phyloP scores from a whole-genome alignment of 2,797 vertebrate species.

The Nannoperca obscura region DNA sequence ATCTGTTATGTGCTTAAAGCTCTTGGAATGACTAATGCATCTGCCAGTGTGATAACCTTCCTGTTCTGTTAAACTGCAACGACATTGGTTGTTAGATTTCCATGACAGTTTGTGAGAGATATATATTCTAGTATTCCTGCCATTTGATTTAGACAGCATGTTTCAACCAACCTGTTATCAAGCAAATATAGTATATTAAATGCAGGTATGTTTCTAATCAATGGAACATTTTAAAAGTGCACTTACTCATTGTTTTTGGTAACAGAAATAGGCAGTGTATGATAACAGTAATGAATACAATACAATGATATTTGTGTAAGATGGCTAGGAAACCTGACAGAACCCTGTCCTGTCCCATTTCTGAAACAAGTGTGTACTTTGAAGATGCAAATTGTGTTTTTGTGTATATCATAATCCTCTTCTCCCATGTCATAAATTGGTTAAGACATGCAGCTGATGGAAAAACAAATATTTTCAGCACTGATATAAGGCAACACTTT shows the following conservation, averaged over 20 bases:
- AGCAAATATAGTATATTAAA: constrained; percentile 27
- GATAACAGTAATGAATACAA: constrained; percentile 9
- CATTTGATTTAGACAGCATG: constrained; percentile 54
- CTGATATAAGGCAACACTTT: constrained; percentile 14
- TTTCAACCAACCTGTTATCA: constrained; percentile 35
- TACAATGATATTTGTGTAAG: constrained; percentile 9
- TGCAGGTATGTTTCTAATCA: constrained; percentile 55
- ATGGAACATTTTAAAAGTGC: constrained; percentile 67
- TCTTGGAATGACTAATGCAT: constrained; percentile 54
- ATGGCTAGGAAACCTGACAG: constrained; percentile 5
- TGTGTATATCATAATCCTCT: constrained; percentile 22
- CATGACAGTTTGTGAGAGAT: constrained; percentile 22
- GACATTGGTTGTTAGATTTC: constrained; percentile 29
- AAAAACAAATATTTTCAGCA: constrained; percentile 34
- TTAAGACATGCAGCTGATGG: constrained; percentile 31
- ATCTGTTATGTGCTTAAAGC: constrained; percentile 27
- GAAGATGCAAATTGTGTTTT: constrained; percentile 21
- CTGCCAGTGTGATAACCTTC: constrained; percentile 45
- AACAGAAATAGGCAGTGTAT: constrained; percentile 33
- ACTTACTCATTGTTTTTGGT: constrained; percentile 68
- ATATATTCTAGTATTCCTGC: constrained; percentile 28
- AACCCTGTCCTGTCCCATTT: constrained; percentile 26
- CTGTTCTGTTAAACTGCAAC: constrained; percentile 28
- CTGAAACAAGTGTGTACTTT: constrained; percentile 14
- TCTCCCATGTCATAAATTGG: constrained; percentile 20